Evolutionary conservation across 2,888 invertebrate genomes (phyloP).

Genomic region (Ornithoptera alexandrae): DNA sequence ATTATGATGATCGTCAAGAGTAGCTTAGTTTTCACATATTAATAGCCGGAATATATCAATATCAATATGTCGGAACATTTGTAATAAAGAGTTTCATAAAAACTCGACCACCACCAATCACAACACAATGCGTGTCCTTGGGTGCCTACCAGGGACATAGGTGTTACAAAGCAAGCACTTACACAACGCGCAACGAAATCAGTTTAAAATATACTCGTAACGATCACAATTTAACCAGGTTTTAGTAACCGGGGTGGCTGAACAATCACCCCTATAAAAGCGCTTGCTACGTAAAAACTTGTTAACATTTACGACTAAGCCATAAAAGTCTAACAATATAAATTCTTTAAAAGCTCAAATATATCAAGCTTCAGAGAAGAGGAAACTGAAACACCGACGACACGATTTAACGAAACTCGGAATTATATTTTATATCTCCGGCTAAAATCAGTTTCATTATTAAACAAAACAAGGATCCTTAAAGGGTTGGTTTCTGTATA

Average conservation of each 20-base stretch:
- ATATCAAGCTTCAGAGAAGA: conserved; percentile 16
- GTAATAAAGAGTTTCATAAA: neutral
- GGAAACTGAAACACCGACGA: conserved; percentile 6
- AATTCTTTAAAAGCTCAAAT: conserved; percentile 19
- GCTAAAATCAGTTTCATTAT: conserved; percentile 11
- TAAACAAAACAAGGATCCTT: conserved; percentile 7
- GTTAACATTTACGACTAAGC: conserved; percentile 11
- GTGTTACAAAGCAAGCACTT: neutral
- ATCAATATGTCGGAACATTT: neutral
- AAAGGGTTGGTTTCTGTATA: neutral
- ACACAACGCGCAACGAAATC: neutral
- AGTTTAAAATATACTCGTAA: neutral
- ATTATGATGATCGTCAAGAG: neutral
- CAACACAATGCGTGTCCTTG: neutral
- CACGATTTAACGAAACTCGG: conserved; percentile 12
- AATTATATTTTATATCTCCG: conserved; percentile 16
- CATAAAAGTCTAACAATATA: conserved; percentile 23
- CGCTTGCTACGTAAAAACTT: conserved; percentile 16
- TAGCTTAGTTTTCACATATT: neutral
- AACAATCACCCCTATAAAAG: conserved; percentile 14
- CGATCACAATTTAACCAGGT: conserved; percentile 3
- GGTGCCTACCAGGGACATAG: neutral
- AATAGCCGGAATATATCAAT: neutral
- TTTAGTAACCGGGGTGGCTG: neutral
- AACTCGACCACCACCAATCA: neutral